A percentile compares a stretch with the other conserved stretches of the same genome.
Evolutionary conservation across 2,888 invertebrate species (phyloP).

Genomic region (Orchestes rusci): DNA sequence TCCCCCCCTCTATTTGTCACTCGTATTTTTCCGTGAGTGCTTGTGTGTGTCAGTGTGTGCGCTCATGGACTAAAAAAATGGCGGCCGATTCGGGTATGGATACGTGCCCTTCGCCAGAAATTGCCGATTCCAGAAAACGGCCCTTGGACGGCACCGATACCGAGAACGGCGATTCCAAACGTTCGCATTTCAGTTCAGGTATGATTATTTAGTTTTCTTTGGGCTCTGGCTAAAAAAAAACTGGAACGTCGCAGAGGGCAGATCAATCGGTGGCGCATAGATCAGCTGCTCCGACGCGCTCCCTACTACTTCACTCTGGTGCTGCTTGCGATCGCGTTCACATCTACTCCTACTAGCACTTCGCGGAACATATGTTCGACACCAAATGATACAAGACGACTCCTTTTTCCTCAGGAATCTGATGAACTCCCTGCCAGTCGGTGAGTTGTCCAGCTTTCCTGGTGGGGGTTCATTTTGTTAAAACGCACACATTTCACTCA

Average conservation of each 20-base stretch:
- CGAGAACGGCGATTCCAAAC: conserved; percentile 82
- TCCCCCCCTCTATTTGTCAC: too few species aligned
- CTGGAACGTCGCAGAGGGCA: conserved; percentile 10
- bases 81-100: conserved; percentile 91
- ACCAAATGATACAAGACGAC: conserved; percentile 40
- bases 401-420: conserved; percentile 40
- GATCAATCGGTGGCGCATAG: conserved; percentile 20
- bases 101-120: conserved; percentile 90
- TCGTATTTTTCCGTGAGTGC: too few species aligned
- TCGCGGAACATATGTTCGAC: conserved; percentile 21
- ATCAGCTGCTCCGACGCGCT: conserved; percentile 18
- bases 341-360: conserved; percentile 16
- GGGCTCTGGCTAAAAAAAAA: too few species aligned
- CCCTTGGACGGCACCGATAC: conserved; percentile 74
- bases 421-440: conserved; percentile 40
- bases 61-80: conserved; percentile 50
- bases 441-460: conserved; percentile 34
- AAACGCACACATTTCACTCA: too few species aligned
- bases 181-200: conserved; percentile 89
- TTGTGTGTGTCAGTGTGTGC: conserved; percentile 16
- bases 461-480: conserved; percentile 14
- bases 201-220: conserved; percentile 29
- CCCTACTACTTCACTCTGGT: neutral
- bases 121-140: conserved; percentile 83
- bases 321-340: conserved; percentile 19